A percentile compares a stretch with the other conserved stretches of the same genome.
These are phyloP conservation scores for Drosophila formosana DNA, from an alignment of 2,888 invertebrate species.

Conservation along the genomic window DNA sequence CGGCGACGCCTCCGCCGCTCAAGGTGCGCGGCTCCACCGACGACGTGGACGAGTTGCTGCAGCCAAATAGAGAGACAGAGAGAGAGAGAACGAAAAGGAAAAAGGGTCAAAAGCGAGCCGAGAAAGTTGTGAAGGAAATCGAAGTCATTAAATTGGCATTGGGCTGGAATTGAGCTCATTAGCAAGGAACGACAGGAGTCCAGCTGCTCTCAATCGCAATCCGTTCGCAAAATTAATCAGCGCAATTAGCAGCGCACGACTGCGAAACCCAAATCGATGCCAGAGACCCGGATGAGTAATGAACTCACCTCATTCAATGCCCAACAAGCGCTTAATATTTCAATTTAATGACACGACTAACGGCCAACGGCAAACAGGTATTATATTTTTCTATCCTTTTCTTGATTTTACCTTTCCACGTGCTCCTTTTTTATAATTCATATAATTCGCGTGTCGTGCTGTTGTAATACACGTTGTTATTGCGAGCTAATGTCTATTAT, in stretches of 20 bases:
- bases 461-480: constrained; percentile 1
- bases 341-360: constrained; percentile 39
- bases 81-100: constrained; percentile 3
- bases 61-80: neutral
- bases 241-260: constrained; percentile 58
- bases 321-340: constrained; percentile 46
- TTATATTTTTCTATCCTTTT: constrained; percentile 24
- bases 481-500: neutral
- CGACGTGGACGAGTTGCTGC: constrained; percentile 83
- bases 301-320: constrained; percentile 18
- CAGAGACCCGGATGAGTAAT: constrained; percentile 37
- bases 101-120: constrained; percentile 25
- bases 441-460: neutral
- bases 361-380: constrained; percentile 12
- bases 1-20: constrained; percentile 74
- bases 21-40: constrained; percentile 75
- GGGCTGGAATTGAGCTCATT: constrained; percentile 60
- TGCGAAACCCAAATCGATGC: constrained; percentile 43
- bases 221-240: constrained; percentile 68
- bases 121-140: constrained; percentile 47
- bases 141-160: constrained; percentile 59
- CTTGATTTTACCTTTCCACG: neutral
- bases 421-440: neutral
- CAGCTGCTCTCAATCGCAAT: constrained; percentile 41
- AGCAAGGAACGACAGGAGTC: constrained; percentile 39